phyloP scores from a whole-genome alignment of 2,888 invertebrate genomes.

The Arctia plantaginis region DNA sequence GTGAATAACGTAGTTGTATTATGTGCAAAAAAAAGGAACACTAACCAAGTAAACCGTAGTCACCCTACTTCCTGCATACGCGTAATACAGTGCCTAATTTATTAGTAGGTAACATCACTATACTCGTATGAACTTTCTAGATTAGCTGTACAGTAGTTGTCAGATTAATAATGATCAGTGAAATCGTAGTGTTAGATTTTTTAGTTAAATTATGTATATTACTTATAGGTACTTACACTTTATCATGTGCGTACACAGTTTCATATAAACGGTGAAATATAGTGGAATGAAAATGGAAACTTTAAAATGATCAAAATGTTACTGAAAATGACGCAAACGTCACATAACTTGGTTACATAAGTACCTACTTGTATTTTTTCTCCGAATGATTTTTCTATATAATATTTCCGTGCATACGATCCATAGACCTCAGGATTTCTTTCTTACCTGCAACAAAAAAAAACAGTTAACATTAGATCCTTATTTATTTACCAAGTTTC shows the following conservation, averaged over 20 bases:
- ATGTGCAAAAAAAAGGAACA: not conserved
- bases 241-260: too few species aligned
- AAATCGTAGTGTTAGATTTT: not conserved
- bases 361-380: constrained; percentile 36
- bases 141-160: not conserved
- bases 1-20: not conserved
- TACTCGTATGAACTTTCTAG: not conserved
- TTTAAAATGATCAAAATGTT: not conserved
- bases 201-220: not conserved
- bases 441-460: constrained; percentile 82
- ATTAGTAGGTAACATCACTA: not conserved
- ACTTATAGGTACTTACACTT: not conserved
- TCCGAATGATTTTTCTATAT: constrained; percentile 72
- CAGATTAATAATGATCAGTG: not conserved
- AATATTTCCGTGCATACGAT: constrained; percentile 61
- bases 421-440: constrained; percentile 49
- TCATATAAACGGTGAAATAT: not conserved
- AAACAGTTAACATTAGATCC: constrained; percentile 40
- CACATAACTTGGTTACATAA: constrained; percentile 39
- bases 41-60: not conserved
- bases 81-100: not conserved
- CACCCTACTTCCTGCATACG: not conserved
- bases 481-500: constrained; percentile 20
- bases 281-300: not conserved
- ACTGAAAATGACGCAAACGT: constrained; percentile 60